Conservation (phyloP, 1,140 invertebrate species). For the Aculops lycopersici region DNA sequence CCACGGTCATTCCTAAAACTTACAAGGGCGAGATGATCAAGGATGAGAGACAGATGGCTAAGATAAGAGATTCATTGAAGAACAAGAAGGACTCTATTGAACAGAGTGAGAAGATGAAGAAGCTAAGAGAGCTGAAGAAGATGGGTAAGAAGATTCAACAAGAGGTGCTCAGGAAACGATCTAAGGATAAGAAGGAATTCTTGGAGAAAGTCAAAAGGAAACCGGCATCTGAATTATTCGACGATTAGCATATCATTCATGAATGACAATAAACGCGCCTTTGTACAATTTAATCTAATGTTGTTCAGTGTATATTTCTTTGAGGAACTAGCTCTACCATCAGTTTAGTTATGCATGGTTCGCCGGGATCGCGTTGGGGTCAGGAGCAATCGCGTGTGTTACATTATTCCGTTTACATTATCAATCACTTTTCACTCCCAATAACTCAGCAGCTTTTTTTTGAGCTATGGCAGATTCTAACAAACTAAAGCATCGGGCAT, state of each 20-base stretch:
- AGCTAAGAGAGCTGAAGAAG: slow-evolving; percentile 60
- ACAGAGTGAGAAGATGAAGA: slow-evolving; percentile 51
- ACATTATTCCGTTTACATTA: no score
- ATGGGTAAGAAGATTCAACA: slow-evolving; percentile 53
- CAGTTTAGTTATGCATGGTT: no score
- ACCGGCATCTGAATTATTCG: no score
- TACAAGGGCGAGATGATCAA: slow-evolving; percentile 99
- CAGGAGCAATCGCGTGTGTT: no score
- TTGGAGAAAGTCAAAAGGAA: slow-evolving; percentile 17
- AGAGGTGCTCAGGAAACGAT: slow-evolving; percentile 41
- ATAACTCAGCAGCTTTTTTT: slow-evolving; percentile 34
- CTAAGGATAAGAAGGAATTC: slow-evolving; percentile 17
- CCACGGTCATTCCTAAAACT: slow-evolving; percentile 57
- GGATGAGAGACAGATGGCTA: slow-evolving; percentile 85
- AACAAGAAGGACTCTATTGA: slow-evolving; percentile 49
- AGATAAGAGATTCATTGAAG: slow-evolving; percentile 42
- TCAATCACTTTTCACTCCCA: slow-evolving; percentile 28
- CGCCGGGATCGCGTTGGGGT: no score
- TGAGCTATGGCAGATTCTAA: slow-evolving; percentile 56
- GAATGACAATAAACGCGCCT: no score
- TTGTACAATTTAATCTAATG: no score
- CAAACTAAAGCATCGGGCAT: slow-evolving; percentile 51
- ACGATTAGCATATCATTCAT: no score
- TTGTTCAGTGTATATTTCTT: no score
- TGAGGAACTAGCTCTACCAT: no score